A percentile compares a stretch with the other conserved stretches of the same genome.
Evolutionary conservation across 35 echinoderm and acorn worm genomes (phyloP).

Genomic region (Holothuria glaberrima): DNA sequence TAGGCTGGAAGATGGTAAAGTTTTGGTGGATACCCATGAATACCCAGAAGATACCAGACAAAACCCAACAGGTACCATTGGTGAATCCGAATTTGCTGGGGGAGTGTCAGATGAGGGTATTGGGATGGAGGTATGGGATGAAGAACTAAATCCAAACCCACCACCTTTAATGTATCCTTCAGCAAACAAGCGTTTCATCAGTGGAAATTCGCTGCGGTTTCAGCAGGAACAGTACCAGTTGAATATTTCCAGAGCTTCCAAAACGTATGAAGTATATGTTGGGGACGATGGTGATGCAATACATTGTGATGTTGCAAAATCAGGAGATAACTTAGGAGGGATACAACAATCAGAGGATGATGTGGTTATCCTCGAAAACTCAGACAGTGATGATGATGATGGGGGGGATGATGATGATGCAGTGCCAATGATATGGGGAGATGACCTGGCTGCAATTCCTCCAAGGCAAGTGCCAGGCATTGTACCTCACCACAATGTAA

Average conservation of each 20-base stretch:
- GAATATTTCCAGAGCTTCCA: background rate
- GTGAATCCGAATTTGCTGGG: too few relatives aligned
- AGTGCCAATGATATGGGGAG: slow-evolving; percentile 25
- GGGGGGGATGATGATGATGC: background rate
- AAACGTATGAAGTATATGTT: slow-evolving; percentile 2
- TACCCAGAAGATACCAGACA: too few relatives aligned
- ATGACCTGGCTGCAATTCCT: background rate
- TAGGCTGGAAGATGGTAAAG: background rate
- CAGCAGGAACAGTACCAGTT: slow-evolving; percentile 1
- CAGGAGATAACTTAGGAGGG: background rate
- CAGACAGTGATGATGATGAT: background rate
- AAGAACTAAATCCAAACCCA: background rate
- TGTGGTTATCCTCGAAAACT: slow-evolving; percentile 8
- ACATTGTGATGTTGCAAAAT: background rate
- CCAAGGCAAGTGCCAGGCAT: too few relatives aligned
- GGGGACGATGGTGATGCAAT: background rate
- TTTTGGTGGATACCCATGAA: too few relatives aligned
- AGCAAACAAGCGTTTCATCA: background rate
- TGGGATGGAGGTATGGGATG: background rate
- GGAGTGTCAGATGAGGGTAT: too few relatives aligned
- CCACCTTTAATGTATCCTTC: background rate
- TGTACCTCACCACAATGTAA: too few relatives aligned
- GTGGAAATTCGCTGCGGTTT: background rate
- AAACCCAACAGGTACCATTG: too few relatives aligned
- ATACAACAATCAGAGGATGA: slow-evolving; percentile 5